phyloP scores from a whole-genome alignment of 2,797 vertebrate genomes.

The Staurois parvus region DNA sequence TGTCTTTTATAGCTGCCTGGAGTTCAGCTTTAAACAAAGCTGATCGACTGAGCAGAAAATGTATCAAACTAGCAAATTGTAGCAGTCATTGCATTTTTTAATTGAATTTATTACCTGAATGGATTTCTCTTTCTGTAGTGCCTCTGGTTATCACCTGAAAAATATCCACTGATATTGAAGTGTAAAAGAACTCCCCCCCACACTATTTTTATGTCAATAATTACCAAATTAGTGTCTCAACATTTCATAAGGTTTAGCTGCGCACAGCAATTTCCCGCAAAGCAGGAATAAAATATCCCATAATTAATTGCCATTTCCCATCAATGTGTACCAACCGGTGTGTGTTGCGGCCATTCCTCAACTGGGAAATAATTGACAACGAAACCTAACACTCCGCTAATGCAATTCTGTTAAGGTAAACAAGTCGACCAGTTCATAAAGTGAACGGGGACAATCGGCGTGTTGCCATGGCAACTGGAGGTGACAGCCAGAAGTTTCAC shows the following conservation, averaged over 20 bases:
- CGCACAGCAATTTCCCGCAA: background rate
- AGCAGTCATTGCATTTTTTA: too few species aligned
- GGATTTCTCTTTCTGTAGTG: too few species aligned
- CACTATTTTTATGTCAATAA: background rate
- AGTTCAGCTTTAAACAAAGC: too few species aligned
- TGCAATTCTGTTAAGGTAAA: constrained; percentile 29
- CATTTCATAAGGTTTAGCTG: background rate
- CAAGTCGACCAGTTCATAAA: constrained; percentile 17
- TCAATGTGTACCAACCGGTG: background rate
- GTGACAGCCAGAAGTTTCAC: background rate
- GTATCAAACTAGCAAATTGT: too few species aligned
- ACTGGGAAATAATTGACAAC: constrained; percentile 22
- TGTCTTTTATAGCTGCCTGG: too few species aligned
- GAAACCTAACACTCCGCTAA: constrained; percentile 27
- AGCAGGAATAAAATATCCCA: constrained; percentile 1
- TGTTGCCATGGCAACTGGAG: constrained; percentile 22
- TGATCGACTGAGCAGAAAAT: too few species aligned
- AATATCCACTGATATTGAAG: too few species aligned
- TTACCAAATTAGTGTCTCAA: constrained; percentile 15
- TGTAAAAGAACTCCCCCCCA: background rate
- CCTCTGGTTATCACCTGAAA: too few species aligned
- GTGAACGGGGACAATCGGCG: background rate
- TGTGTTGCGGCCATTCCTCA: background rate
- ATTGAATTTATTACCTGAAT: too few species aligned
- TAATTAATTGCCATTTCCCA: constrained; percentile 8